Conservation (phyloP, 1,140 invertebrate species). For the Papilio aristodemus region DNA sequence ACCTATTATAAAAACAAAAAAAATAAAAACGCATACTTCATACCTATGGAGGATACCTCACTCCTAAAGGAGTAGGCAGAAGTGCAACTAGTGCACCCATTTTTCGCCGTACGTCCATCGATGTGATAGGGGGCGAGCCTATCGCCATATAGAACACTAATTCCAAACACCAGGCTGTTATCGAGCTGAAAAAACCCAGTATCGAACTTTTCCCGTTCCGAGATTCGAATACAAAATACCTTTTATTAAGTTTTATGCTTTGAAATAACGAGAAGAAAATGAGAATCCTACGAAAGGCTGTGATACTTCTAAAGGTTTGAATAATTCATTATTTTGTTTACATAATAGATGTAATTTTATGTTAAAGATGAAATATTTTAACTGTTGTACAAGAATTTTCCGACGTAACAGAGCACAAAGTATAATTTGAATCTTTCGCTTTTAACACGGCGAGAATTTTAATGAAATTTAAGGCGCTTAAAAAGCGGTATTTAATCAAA, state of each 20-base stretch:
- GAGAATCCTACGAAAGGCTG: background rate
- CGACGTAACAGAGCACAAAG: background rate
- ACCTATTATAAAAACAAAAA: too few species aligned
- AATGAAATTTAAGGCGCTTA: conserved; percentile 2
- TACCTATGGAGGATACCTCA: too few species aligned
- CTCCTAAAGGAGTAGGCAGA: too few species aligned
- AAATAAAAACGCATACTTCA: too few species aligned
- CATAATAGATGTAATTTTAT: conserved; percentile 3
- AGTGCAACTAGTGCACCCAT: too few species aligned
- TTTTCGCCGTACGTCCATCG: too few species aligned
- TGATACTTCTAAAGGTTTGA: conserved; percentile 9
- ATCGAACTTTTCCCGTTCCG: too few species aligned
- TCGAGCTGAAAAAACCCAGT: too few species aligned
- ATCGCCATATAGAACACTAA: too few species aligned
- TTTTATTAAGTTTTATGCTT: background rate
- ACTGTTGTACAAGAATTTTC: background rate
- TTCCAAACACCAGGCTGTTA: too few species aligned
- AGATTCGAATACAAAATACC: background rate
- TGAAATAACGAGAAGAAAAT: background rate
- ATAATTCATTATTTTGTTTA: conserved; percentile 18
- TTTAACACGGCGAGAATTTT: background rate
- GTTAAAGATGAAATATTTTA: background rate
- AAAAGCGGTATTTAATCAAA: conserved; percentile 17
- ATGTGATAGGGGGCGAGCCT: too few species aligned
- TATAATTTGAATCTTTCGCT: background rate